Base-by-base conservation (phyloP, 2,113 vertebrate species). In the Physeter macrocephalus region DNA sequence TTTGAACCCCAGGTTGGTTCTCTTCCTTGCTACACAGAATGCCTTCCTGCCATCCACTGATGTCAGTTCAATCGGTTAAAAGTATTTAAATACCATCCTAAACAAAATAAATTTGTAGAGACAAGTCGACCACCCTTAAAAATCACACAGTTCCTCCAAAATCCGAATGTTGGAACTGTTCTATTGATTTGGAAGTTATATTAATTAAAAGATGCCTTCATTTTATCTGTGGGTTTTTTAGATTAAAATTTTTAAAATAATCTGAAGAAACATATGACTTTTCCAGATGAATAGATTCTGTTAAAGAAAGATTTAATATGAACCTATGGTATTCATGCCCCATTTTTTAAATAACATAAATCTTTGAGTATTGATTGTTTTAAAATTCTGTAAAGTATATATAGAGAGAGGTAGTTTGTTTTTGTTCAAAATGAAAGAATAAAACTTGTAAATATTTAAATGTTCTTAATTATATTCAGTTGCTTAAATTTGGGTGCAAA, bases 391-490 rank as follows among this genome's bases (percentile, higher is more conserved):
- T 67, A 66, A 83, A 84, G 15, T 71, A 66, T 18, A 2, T 57
- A 67, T 34, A 81, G 43, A 93, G 49, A 52, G 78, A 87, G 49
- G 46, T 39, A 34, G 43, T 59, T 81, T 93, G 71, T 84, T 93
- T 80, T 91, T 86, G 25, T 88, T 94, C 39, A 86, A 84, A 59
- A 82, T 82, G 46, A 92, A 89, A 96, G 39, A 86, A 94, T 74
- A 66, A 43, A 88, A 49, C 9, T 43, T 86, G 46, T 41, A 86
- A 54, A n/a, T 88, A 72, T 74, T 88, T 93, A 49, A 94, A 69
- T 93, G 46, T 17, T 84, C 13, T 72, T 43, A 54, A 72, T 64
- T 71, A 23, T 67, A 49, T 54, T n/a, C 43, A 66, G 20, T 90
- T 83, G 57, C 66, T 96, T 91, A 46, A 57, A 52, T 88, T 43